phyloP scores from a whole-genome alignment of 2,113 vertebrate genomes.

The Erinaceus europaeus region DNA sequence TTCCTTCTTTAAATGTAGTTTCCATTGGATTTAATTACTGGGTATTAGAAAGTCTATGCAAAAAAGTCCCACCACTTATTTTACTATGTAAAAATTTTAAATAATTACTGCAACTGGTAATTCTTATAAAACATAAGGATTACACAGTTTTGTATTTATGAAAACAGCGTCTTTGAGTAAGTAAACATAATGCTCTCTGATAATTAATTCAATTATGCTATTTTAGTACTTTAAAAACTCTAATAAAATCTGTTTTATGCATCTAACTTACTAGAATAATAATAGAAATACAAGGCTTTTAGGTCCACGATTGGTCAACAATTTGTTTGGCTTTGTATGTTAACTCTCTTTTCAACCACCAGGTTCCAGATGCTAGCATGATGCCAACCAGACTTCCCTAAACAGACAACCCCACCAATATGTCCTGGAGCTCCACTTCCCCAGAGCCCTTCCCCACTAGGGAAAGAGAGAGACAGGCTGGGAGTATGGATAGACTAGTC shows the following conservation, averaged over 20 bases:
- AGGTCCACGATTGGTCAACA: too few relatives aligned
- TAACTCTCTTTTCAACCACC: too few relatives aligned
- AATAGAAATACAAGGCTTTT: not conserved
- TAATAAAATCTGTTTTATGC: conserved; percentile 13
- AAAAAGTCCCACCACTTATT: conserved; percentile 5
- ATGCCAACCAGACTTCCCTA: too few relatives aligned
- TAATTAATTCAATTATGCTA: not conserved
- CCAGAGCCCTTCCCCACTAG: too few relatives aligned
- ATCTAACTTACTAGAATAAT: conserved; percentile 3
- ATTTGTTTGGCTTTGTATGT: too few relatives aligned
- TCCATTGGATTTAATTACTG: conserved; percentile 63
- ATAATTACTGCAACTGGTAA: conserved; percentile 30
- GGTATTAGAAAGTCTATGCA: conserved; percentile 13
- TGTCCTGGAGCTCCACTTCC: too few relatives aligned
- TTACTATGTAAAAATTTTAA: conserved; percentile 45
- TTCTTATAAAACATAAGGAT: not conserved
- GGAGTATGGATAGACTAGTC: too few relatives aligned
- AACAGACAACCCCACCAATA: too few relatives aligned
- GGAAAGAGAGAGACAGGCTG: too few relatives aligned
- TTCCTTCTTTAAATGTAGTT: conserved; percentile 67
- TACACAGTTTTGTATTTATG: conserved; percentile 10
- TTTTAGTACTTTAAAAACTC: not conserved
- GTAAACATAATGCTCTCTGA: not conserved
- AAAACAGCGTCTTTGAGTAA: not conserved
- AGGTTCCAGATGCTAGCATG: too few relatives aligned